A percentile compares a stretch with the other conserved stretches of the same genome.
Conservation (phyloP, 1,140 invertebrate genomes). For the Apis florea region DNA sequence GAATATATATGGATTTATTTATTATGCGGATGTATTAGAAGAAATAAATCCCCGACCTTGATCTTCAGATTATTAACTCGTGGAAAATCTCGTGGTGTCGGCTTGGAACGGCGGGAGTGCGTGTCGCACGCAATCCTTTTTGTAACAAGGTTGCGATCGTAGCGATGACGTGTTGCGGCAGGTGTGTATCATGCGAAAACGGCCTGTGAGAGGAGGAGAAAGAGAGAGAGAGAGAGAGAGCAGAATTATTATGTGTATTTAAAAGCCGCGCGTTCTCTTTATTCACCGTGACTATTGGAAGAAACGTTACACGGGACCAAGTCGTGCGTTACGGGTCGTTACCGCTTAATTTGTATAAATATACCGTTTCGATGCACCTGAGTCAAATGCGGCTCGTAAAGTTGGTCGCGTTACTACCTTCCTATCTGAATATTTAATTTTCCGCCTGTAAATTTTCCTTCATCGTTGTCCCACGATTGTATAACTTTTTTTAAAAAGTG, state of each 20-base stretch:
- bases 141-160: conserved; percentile 33
- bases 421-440: too few relatives aligned
- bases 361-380: too few relatives aligned
- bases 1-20: too few relatives aligned
- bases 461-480: too few relatives aligned
- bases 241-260: conserved; percentile 59
- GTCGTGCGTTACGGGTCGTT: background rate
- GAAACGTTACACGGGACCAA: background rate
- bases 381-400: too few relatives aligned
- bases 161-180: conserved; percentile 60
- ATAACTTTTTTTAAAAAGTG: too few relatives aligned
- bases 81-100: background rate
- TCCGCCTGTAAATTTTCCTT: too few relatives aligned
- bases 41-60: too few relatives aligned
- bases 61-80: background rate
- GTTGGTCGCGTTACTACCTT: too few relatives aligned
- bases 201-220: too few relatives aligned
- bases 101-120: background rate
- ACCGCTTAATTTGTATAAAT: background rate
- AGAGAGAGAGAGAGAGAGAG: too few relatives aligned
- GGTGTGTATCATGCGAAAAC: conserved; percentile 67
- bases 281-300: background rate
- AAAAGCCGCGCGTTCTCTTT: conserved; percentile 42
- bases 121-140: conserved; percentile 16
- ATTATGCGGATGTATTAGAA: too few relatives aligned